phyloP scores from a whole-genome alignment of 2,797 vertebrate genomes.

The Gymnocypris eckloni region DNA sequence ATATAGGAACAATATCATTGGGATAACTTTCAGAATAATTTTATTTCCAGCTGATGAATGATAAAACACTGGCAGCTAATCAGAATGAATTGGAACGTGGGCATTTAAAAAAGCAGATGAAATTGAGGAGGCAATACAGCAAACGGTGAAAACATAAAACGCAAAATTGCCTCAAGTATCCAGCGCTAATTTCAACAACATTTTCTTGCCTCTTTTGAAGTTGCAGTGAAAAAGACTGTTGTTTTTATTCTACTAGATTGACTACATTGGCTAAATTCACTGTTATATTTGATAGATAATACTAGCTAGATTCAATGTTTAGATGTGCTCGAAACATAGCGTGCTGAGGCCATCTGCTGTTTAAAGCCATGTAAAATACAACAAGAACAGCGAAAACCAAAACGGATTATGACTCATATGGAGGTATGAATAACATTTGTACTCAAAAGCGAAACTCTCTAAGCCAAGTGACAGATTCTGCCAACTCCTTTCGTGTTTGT shows the following conservation, averaged over 20 bases:
- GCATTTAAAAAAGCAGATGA: background rate
- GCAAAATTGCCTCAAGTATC: background rate
- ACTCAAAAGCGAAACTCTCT: background rate
- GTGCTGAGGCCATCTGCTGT: background rate
- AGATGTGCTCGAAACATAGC: background rate
- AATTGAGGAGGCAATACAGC: background rate
- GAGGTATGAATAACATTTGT: background rate
- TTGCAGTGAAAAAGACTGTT: background rate
- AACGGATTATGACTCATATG: background rate
- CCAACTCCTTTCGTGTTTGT: background rate
- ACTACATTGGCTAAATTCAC: background rate
- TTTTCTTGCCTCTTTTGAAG: background rate
- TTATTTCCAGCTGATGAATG: background rate
- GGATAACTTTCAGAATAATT: background rate
- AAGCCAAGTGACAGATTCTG: background rate
- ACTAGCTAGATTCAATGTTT: background rate
- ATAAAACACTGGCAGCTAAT: background rate
- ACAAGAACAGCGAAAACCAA: background rate
- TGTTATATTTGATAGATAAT: background rate
- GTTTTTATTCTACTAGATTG: background rate
- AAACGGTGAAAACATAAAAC: background rate
- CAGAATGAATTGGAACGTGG: background rate
- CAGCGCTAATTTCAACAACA: background rate
- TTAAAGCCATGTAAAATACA: background rate
- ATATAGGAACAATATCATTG: background rate